Base-by-base conservation (phyloP, 1,140 invertebrate genomes). In the Diabrotica virgifera region DNA sequence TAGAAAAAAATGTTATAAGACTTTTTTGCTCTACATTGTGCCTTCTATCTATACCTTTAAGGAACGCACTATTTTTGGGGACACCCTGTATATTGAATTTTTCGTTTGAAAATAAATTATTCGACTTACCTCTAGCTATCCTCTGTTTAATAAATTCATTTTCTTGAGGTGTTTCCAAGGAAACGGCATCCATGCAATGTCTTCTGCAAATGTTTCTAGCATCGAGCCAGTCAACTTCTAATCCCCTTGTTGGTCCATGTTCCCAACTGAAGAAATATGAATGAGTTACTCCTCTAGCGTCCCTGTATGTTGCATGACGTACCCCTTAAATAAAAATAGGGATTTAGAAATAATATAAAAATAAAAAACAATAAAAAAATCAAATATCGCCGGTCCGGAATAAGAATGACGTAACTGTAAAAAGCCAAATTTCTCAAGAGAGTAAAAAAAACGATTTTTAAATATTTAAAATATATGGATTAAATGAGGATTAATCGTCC, bases 211-310 rank as follows among this genome's bases (percentile, higher is more conserved):
- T 94, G 80, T 96, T 96, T 66, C 93, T 85, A 0, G 92, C 89
- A 74, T 95, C 93, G 12, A 95, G 80, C 93, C 93, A 96, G 74
- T 95, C 93, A 6, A 95, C 92, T 82, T 95, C 93, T 54, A 95
- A 81, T 70, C 83, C 90, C 69, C 90, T 85, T 11, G 93, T 96
- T 0, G 93, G 91, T 14, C 84, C 83, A 78, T 95, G 93, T 75
- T 93, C 90, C 93, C 93, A 95, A 74, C 92, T 94, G 87, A 95
- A 95, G 88, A 95, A 96, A 80, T 95, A 95, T 35, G 92, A 92
- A 75, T 95, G 92, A 1, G 88, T 86, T 12, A 94, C 91, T 14
- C 92, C 92, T 57, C 92, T 83, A 5, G 89, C 91, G 77, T 95
- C 92, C 69, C 91, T 86, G 81, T 93, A 95, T 8, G 89, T 89